phyloP scores from a whole-genome alignment of 1,140 invertebrate species.

The Musca domestica region DNA sequence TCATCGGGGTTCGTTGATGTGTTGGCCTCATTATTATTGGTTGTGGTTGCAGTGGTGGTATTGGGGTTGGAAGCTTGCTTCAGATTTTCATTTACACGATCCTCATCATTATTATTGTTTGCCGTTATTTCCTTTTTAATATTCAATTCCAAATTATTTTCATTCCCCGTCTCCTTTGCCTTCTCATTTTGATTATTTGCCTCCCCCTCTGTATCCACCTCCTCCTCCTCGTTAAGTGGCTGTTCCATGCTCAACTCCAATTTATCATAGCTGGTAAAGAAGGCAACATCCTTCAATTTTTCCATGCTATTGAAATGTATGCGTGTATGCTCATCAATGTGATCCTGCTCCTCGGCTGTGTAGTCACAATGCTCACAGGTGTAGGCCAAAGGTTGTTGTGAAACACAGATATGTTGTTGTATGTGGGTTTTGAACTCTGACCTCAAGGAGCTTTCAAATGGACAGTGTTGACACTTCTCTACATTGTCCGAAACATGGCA shows the following conservation, averaged over 20 bases:
- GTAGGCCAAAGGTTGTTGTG: slow-evolving; percentile 66
- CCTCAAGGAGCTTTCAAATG: slow-evolving; percentile 39
- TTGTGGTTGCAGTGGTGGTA: neutral
- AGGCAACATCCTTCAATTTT: slow-evolving; percentile 46
- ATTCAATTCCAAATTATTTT: neutral
- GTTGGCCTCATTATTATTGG: neutral
- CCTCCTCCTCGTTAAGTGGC: neutral
- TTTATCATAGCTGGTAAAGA: slow-evolving; percentile 48
- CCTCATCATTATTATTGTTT: slow-evolving; percentile 23
- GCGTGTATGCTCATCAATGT: slow-evolving; percentile 44
- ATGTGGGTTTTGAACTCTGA: slow-evolving; percentile 40
- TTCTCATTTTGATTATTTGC: neutral
- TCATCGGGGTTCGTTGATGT: neutral
- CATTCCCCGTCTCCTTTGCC: neutral
- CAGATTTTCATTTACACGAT: slow-evolving; percentile 25
- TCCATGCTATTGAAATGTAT: slow-evolving; percentile 49
- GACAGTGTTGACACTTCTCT: slow-evolving; percentile 66
- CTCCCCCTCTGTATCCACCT: neutral
- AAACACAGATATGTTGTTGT: slow-evolving; percentile 70
- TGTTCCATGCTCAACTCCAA: slow-evolving; percentile 46
- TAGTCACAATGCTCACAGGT: slow-evolving; percentile 84
- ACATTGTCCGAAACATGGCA: slow-evolving; percentile 36
- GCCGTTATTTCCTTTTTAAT: slow-evolving; percentile 15
- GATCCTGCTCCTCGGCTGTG: slow-evolving; percentile 56
- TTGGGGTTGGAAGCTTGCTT: neutral